Base-by-base conservation (phyloP, 2,888 invertebrate genomes). In the Conops quadrifasciatus region DNA sequence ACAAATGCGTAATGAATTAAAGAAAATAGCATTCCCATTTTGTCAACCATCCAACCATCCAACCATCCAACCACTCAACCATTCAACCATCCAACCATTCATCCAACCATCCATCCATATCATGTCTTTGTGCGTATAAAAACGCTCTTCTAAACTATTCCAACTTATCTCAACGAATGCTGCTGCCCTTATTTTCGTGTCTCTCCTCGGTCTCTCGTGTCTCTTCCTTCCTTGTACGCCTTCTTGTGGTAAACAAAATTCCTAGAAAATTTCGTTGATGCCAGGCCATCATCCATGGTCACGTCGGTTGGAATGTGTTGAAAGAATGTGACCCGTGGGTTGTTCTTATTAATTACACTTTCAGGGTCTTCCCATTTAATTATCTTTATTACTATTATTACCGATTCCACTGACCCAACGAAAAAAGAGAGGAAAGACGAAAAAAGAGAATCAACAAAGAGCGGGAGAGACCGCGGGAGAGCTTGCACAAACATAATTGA, bases 281-380 rank as follows among this genome's bases (percentile, higher is more conserved):
- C 19, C n/a, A 45, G 2, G 1, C 45, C 36, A 36, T n/a, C n/a
- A n/a, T n/a, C n/a, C 36, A 36, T 9, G 36, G 36, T 36, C 36
- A 36, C 9, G 59, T 36, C 9, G 36, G 9, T 36, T 36, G 36
- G 9, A 9, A 9, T 7, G 9, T 60, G 36, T 47, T 64, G 26
- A 47, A 28, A n/a, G 70, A 65, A 63, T 58, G 21, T 60, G 72
- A 73, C 65, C 65, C 47, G 59, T 58, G 24, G 63, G 67, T 69
- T 72, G 70, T 75, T 78, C 79, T 78, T 82, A 79, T 82, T 81
- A 81, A 81, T 81, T 81, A 82, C 81, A 78, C 76, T 81, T 81
- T 81, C 79, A 82, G 80, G 80, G 80, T 80, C 80, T 79, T 58
- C 49, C 36, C 36, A 19, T 63, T 68, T 26, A 56, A 67, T 72